Percentiles rank a stretch among this genome's conserved stretches.
phyloP scores from a whole-genome alignment of 2,797 vertebrate species.

The Pseudochaenichthys georgianus region DNA sequence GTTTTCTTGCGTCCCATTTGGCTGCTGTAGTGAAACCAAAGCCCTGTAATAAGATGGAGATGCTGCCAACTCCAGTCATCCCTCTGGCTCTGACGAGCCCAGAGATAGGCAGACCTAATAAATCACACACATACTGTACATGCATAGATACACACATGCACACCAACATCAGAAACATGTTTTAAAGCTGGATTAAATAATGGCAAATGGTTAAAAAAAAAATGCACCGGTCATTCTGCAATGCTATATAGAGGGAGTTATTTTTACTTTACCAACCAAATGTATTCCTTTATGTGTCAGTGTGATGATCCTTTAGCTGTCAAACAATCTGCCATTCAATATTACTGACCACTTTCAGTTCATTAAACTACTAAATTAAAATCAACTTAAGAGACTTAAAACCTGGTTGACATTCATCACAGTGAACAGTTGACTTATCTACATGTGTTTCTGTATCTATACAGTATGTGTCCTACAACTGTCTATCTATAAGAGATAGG shows the following conservation, averaged over 20 bases:
- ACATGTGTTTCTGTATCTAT: not conserved
- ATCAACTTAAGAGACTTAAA: too few species aligned
- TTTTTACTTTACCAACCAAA: not conserved
- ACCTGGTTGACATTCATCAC: too few species aligned
- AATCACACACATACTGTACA: conserved; percentile 37
- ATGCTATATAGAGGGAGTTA: not conserved
- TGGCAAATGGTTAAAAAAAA: not conserved
- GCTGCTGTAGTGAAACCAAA: conserved; percentile 65
- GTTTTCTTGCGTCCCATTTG: conserved; percentile 67
- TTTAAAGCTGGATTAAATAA: not conserved
- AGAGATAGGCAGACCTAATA: conserved; percentile 55
- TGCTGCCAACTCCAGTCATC: conserved; percentile 65
- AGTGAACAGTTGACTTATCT: too few species aligned
- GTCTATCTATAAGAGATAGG: not conserved
- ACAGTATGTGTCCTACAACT: not conserved
- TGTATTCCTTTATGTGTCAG: not conserved
- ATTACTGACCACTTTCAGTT: not conserved
- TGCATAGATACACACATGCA: conserved; percentile 2
- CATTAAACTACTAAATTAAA: not conserved
- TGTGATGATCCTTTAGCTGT: not conserved
- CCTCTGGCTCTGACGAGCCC: conserved; percentile 53
- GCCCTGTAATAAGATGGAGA: conserved; percentile 68
- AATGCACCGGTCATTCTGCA: not conserved
- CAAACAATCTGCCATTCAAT: not conserved
- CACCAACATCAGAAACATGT: conserved; percentile 12